Evolutionary conservation across 1,140 invertebrate genomes (phyloP), one percentile per base, ranked within the genome.

Genomic region (Drosophila sturtevanti): DNA sequence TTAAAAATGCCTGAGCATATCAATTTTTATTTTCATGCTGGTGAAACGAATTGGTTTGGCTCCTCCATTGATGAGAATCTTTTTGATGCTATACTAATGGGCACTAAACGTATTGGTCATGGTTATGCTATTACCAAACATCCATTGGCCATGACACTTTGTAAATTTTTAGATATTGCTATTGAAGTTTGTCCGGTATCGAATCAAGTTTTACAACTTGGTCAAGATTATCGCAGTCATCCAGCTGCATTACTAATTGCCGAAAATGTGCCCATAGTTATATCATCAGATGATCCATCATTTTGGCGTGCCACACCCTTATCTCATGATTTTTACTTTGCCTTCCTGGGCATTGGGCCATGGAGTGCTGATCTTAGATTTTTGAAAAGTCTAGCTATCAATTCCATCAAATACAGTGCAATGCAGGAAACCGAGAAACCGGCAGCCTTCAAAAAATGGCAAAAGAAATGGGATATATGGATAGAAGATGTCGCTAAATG

Each of bases 131-230:
- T 97, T 0, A 74, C 93, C 0, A 97, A 97, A 80, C 97, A 98
- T 91, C 96, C 97, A 0, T 51, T 93, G 4, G 80, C 96, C 0
- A 81, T 95, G 81, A 77, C 94, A 3, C 82, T 95, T 27, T 93
- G 94, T 0, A 94, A 93, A 60, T 89, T 94, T 21, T 92, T 93
- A 60, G 90, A 94, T 12, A 96, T 97, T 68, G 95, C 95, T 0
- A 84, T 98, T 4, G 97, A 98, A 93, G 92, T 97, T 0, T 96
- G 96, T 87, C 96, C 97, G 0, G 94, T 98, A 31, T 96, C 95
- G 0, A 96, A 96, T 85, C 93, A 96, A 93, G 95, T 97, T 0
- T 90, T 98, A 11, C 94, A 94, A 67, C 91, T 97, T 3, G 94
- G 97, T 0, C 90, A 93, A 7, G 96, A 98, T 84, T 85, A 96